Evolutionary conservation across 92 coral and sea anemone species (phyloP).

Genomic region (Desmophyllum pertusum): DNA sequence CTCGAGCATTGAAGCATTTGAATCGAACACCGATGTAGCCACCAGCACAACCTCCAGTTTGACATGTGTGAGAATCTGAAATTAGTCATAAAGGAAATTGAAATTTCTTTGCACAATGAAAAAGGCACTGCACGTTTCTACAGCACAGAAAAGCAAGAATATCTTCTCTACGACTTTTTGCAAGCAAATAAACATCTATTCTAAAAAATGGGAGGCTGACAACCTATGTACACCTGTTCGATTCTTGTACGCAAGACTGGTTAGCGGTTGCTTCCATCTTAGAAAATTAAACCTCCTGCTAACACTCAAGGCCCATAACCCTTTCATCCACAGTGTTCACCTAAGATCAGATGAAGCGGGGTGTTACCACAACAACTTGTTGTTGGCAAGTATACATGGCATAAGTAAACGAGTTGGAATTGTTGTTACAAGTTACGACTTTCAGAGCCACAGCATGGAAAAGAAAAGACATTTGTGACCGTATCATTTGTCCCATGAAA

Average conservation of each 20-base stretch:
- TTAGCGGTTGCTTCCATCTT: slow-evolving; percentile 60
- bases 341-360: slow-evolving; percentile 71
- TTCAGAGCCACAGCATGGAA: slow-evolving; percentile 71
- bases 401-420: slow-evolving; percentile 51
- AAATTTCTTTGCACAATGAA: slow-evolving; percentile 5
- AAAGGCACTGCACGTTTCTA: background rate
- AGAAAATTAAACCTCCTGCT: slow-evolving; percentile 58
- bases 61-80: slow-evolving; percentile 43
- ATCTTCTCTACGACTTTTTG: slow-evolving; percentile 43
- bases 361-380: slow-evolving; percentile 65
- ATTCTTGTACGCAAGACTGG: slow-evolving; percentile 79
- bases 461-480: slow-evolving; percentile 65
- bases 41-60: slow-evolving; percentile 43
- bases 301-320: slow-evolving; percentile 39
- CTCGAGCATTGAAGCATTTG: slow-evolving; percentile 20
- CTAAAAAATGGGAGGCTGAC: too few species aligned
- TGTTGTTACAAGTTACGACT: slow-evolving; percentile 47
- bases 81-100: slow-evolving; percentile 30
- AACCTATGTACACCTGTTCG: slow-evolving; percentile 59
- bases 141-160: slow-evolving; percentile 44
- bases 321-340: slow-evolving; percentile 40
- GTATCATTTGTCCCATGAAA: slow-evolving; percentile 69
- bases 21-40: slow-evolving; percentile 34
- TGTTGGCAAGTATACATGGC: slow-evolving; percentile 45
- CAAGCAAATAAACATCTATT: too few species aligned